Base-by-base conservation (phyloP, 2,888 invertebrate species). In the Lutraria lutraria region DNA sequence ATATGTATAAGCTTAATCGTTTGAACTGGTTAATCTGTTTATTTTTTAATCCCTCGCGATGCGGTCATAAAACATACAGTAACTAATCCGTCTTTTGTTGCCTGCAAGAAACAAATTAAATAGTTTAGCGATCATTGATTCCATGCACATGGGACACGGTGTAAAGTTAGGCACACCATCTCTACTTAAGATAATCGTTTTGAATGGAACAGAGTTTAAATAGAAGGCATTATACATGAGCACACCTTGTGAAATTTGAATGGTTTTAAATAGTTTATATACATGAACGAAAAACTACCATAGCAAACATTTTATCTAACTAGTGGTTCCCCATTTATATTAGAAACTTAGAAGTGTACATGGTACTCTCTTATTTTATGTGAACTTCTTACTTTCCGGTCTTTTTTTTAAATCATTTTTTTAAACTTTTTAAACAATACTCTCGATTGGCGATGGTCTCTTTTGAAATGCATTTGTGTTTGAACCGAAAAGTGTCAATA, bases 21-120 rank as follows among this genome's bases (percentile, higher is more conserved):
- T 80, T 80, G 85, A 85, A 85, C 85, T 25, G 29, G 31, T 60
- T 85, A 85, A 85, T 85, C 85, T 25, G 53, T 25, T 85, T 54
- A 85, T 60, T 85, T 60, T 6, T n/a, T 85, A 85, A 85, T 85
- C 85, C 56, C 10, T 29, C 84, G 31, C 34, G 34, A 76, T 68
- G 63, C 63, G 63, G 63, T 68, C n/a, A 68, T 34, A 76, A 76
- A 31, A 76, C 63, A 76, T 76, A 34, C 76, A 76, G 34, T 6
- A 76, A 34, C 29, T 76, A 76, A 76, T 31, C 76, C 72, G 53
- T 3, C 16, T 54, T 29, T 54, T 52, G 81, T 53, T 84, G 72
- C 84, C 43, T 25, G n/a, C 13, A 43, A 43, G 43, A 43, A 43
- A 43, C 43, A 60, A 53, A 31, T 83, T 54, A 31, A n/a, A 68